Evolutionary conservation across 2,888 invertebrate species (phyloP), one percentile per base, ranked within the genome.

Genomic region (Eupithecia inturbata): DNA sequence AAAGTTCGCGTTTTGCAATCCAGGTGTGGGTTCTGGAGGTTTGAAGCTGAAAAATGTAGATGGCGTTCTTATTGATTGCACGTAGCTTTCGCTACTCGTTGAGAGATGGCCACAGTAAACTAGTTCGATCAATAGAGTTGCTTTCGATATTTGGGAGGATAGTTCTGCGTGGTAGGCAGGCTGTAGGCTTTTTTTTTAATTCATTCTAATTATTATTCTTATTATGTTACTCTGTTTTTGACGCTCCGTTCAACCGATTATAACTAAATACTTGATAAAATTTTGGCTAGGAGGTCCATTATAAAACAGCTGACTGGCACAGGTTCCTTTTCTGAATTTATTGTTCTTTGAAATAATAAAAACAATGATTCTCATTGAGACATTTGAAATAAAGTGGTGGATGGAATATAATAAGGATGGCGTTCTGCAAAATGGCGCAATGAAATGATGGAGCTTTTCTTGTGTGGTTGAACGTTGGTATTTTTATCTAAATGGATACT

Each of bases 1-100:
- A 53, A 71, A 53, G 67, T 73, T 76, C 68, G 73, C 76, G 82
- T 82, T 66, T 71, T 70, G 82, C 81, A 80, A 81, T 81, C 31
- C 45, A 60, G 74, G 77, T 81, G 79, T 45, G 78, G 73, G 60
- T 77, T 70, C 77, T 45, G 3, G 67, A 22, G 19, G 68, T 73
- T 74, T 64, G 7, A 19, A 9, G 28, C 63, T 68, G 67, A 63
- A 73, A 63, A 57, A 71, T 66, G 39, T 41, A 91, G 92, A 85
- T 90, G 89, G 87, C 88, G 86, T 75, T 84, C 9, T 53, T 31
- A 39, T 70, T 66, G 75, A 76, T 68, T 19, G 41, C 19, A 12
- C 14, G 14, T 19, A 63, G 66, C 36, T 33, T 57, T 5, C 5
- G 31, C 73, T 67, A 76, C 73, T 71, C 68, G 33, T 26, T 67